Percentiles rank a stretch among this genome's conserved stretches.
These are phyloP conservation scores for Phrynocephalus forsythii DNA, from an alignment of 2,797 vertebrate genomes.

Conservation along the genomic window DNA sequence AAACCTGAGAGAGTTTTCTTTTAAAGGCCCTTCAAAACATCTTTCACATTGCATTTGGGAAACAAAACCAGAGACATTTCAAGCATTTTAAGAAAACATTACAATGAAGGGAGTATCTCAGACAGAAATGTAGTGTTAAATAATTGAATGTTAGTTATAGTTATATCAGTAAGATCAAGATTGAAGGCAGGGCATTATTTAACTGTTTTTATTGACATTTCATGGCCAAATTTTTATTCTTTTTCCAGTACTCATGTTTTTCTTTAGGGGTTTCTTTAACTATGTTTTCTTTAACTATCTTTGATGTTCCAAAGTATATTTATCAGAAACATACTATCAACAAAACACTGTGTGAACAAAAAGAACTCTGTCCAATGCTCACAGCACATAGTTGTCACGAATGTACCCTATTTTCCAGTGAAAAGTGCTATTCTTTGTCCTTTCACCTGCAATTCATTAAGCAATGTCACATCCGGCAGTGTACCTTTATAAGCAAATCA, in stretches of 20 bases:
- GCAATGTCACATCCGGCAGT: neutral
- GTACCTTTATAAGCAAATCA: neutral
- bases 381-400: no score
- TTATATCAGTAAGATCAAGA: neutral
- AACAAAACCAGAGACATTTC: neutral
- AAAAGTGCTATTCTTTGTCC: neutral
- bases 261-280: constrained; percentile 66
- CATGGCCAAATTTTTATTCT: constrained; percentile 36
- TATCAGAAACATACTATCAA: constrained; percentile 78
- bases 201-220: constrained; percentile 30
- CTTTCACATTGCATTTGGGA: neutral
- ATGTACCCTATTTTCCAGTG: neutral
- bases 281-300: constrained; percentile 75
- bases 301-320: constrained; percentile 68
- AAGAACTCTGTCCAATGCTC: neutral
- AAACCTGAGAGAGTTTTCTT: neutral
- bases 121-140: no score
- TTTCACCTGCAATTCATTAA: neutral
- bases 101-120: neutral
- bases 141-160: no score
- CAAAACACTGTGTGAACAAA: neutral
- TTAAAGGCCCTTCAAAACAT: neutral
- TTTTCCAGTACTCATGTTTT: constrained; percentile 55
- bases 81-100: constrained; percentile 38
- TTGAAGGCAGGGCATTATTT: neutral